Base-by-base conservation (phyloP, 2,113 vertebrate species). In the Equus przewalskii region DNA sequence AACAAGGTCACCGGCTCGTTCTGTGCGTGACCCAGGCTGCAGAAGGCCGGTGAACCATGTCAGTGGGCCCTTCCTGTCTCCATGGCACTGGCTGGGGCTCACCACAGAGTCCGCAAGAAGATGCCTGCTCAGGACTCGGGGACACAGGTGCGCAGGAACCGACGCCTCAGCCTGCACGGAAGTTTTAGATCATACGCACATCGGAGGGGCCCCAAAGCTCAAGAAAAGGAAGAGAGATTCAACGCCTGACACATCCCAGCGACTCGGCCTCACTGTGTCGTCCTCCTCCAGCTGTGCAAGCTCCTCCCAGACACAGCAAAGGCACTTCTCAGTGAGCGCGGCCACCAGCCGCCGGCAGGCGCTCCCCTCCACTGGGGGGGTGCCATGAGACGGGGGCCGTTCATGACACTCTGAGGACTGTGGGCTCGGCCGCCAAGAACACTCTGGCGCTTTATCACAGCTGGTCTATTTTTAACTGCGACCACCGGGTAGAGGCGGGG, bases 301-400 rank as follows among this genome's bases (percentile, higher is more conserved):
- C 5, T 7, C 36, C 3, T 33, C 28, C 22, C 56, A 1, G 18
- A 15, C 12, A 24, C 0, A 65, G 51, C 19, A 7, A 26, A 9
- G n/a, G 3, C 22, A 3, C 36, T 5, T 2, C 4, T 7, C 7
- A 28, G 16, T n/a, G 76, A n/a, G 1, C 22, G 41, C 0, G 0
- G 18, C 2, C 4, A 6, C 44, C 30, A 4, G 33, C 76, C 9
- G 14, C 21, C 64, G 26, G 2, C 16, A 0, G 16, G 22, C 22
- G 12, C 65, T 14, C 2, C 0, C 12, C 46, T 16, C 87, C 76
- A 65, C 16, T 0, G 1, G 16, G 26, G 28, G 13, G 22, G 80
- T 41, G 36, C 62, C 44, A 36, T 1, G 0, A 30, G 28, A 54
- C 26, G 30, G 2, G 28, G 1, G 21, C 41, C 41, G 7, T 0